Evolutionary conservation across 2,113 vertebrate genomes (phyloP).

Genomic region (Hipposideros armiger): DNA sequence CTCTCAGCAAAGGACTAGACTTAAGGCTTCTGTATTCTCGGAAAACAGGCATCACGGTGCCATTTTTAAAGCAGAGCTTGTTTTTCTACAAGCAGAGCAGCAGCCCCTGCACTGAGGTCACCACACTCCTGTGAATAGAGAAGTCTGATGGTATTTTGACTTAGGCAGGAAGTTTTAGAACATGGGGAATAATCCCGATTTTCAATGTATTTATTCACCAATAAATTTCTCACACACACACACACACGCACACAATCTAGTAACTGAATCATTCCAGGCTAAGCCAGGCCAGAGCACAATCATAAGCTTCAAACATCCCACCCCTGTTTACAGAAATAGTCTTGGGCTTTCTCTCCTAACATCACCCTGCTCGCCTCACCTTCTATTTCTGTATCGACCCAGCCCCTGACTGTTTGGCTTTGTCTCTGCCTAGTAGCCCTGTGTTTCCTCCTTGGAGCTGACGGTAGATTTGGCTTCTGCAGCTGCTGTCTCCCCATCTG

Average conservation of each 20-base stretch:
- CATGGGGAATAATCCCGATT: neutral
- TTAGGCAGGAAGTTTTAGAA: neutral
- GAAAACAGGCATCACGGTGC: neutral
- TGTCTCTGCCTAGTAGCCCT: neutral
- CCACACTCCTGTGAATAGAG: neutral
- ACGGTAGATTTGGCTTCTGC: neutral
- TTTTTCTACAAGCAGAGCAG: constrained; percentile 1
- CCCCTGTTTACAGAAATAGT: neutral
- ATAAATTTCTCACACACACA: neutral
- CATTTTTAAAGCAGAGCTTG: constrained; percentile 6
- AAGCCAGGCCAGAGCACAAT: neutral
- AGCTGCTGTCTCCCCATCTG: neutral
- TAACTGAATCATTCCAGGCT: neutral
- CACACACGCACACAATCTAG: neutral
- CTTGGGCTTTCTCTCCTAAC: neutral
- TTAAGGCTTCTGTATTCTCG: neutral
- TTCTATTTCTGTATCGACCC: neutral
- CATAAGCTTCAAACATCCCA: neutral
- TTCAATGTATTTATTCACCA: neutral
- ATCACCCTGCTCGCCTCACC: neutral
- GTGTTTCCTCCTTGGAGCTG: neutral
- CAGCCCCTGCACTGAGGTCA: neutral
- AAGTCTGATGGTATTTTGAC: neutral
- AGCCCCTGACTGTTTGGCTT: neutral
- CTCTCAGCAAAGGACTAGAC: neutral